phyloP scores from a whole-genome alignment of 2,113 vertebrate genomes.

The Cephalopterus ornatus region DNA sequence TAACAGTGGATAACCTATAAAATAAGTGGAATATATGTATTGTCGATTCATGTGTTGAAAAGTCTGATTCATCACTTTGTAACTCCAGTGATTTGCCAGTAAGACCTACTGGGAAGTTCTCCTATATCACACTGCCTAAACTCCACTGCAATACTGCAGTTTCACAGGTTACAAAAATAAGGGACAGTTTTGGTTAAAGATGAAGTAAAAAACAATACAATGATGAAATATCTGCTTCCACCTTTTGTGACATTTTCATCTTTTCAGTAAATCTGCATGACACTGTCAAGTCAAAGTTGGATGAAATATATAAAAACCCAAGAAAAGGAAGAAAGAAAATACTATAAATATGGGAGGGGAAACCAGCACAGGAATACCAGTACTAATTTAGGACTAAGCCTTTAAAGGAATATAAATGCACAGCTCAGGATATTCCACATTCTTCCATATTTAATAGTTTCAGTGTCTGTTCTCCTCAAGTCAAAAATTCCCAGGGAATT shows the following conservation, averaged over 20 bases:
- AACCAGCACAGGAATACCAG: not conserved
- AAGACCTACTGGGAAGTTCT: not conserved
- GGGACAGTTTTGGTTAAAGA: not conserved
- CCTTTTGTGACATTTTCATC: not conserved
- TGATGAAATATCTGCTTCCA: not conserved
- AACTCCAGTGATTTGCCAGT: not conserved
- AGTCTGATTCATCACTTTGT: not conserved
- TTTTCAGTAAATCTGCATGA: not conserved
- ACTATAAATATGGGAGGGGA: not conserved
- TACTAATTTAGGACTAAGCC: not conserved
- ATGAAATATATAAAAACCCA: not conserved
- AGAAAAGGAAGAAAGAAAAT: not conserved
- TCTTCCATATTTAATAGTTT: not conserved
- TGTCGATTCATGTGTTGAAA: accelerated
- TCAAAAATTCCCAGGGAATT: not conserved
- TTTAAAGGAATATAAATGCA: not conserved
- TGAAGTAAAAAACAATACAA: not conserved
- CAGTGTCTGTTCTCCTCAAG: not conserved
- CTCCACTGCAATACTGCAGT: not conserved
- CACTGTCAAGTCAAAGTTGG: not conserved
- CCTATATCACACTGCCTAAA: not conserved
- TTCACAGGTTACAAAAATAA: not conserved
- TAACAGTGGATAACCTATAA: not conserved
- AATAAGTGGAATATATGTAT: not conserved
- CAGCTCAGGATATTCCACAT: not conserved